These are phyloP conservation scores for Drosophila greeni DNA, from an alignment of 2,888 invertebrate genomes.

Conservation along the genomic window DNA sequence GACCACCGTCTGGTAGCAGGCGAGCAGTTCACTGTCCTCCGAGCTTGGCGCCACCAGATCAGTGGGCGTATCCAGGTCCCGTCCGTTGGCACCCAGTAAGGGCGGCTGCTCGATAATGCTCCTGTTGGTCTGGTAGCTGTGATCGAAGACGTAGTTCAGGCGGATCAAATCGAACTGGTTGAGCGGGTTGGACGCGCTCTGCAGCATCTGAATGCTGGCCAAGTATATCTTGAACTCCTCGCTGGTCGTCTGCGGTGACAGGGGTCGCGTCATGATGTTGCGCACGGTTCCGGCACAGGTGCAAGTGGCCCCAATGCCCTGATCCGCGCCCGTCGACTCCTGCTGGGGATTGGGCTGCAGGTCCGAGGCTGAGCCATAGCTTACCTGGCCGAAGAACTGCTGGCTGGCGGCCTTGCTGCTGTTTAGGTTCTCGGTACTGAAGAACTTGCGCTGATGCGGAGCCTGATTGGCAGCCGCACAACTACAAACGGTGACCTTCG, in stretches of 20 bases:
- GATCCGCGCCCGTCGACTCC: slow-evolving; percentile 21
- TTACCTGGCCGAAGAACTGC: slow-evolving; percentile 76
- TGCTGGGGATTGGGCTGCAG: slow-evolving; percentile 70
- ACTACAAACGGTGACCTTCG: slow-evolving; percentile 56
- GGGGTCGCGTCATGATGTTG: slow-evolving; percentile 83
- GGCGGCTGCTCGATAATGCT: slow-evolving; percentile 56
- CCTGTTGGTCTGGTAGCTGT: slow-evolving; percentile 70
- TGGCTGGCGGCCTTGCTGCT: slow-evolving; percentile 64
- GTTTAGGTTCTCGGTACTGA: slow-evolving; percentile 78
- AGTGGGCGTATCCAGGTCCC: slow-evolving; percentile 67
- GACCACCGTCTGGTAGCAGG: slow-evolving; percentile 66
- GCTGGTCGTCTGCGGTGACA: slow-evolving; percentile 83
- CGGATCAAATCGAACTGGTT: slow-evolving; percentile 82
- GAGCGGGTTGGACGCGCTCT: slow-evolving; percentile 84
- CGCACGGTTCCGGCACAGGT: slow-evolving; percentile 68
- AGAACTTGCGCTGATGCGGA: slow-evolving; percentile 77
- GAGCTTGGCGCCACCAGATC: slow-evolving; percentile 65
- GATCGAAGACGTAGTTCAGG: slow-evolving; percentile 82
- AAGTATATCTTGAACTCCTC: slow-evolving; percentile 86
- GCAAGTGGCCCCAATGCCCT: slow-evolving; percentile 76
- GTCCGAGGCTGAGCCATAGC: slow-evolving; percentile 79
- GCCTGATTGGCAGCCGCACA: slow-evolving; percentile 64
- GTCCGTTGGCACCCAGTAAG: slow-evolving; percentile 43
- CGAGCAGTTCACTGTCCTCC: slow-evolving; percentile 72
- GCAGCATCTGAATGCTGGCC: slow-evolving; percentile 86